These are phyloP conservation scores for Caenorhabditis panamensis DNA, from an alignment of 2,888 invertebrate species.

Conservation along the genomic window DNA sequence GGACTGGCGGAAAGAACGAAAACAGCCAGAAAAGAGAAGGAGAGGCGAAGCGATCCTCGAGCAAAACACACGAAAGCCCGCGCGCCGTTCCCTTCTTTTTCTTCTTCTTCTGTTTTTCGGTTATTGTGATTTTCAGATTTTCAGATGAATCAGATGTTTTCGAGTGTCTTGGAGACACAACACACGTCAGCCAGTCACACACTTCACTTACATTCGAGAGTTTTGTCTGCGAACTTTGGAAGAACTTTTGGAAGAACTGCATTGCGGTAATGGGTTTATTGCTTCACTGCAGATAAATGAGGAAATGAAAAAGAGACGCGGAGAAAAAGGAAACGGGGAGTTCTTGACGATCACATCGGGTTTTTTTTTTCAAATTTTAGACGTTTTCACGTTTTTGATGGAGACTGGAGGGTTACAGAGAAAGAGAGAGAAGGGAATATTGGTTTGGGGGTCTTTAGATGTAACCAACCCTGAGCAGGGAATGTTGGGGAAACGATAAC, in stretches of 20 bases:
- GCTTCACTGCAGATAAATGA: neutral
- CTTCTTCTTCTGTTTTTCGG: slow-evolving; percentile 14
- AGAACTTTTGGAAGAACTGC: slow-evolving; percentile 51
- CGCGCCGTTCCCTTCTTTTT: neutral
- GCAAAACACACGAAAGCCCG: slow-evolving; percentile 40
- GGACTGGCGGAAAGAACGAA: neutral
- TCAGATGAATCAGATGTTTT: slow-evolving; percentile 31
- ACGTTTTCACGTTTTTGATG: slow-evolving; percentile 6
- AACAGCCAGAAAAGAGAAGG: slow-evolving; percentile 1
- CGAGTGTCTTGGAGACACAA: neutral
- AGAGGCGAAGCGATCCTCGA: neutral
- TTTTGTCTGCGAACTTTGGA: slow-evolving; percentile 43
- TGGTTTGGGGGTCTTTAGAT: neutral
- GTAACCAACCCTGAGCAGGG: slow-evolving; percentile 44
- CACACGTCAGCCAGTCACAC: neutral
- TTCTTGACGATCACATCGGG: slow-evolving; percentile 35
- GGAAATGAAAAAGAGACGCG: slow-evolving; percentile 21
- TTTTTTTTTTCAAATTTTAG: neutral
- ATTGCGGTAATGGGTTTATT: slow-evolving; percentile 40
- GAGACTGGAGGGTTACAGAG: neutral
- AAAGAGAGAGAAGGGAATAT: neutral
- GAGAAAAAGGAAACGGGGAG: neutral
- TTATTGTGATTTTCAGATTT: slow-evolving; percentile 42
- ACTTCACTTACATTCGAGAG: slow-evolving; percentile 35
- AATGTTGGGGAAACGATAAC: slow-evolving; percentile 30